phyloP scores from a whole-genome alignment of 2,888 invertebrate genomes.

The Cheiracanthium punctorium region DNA sequence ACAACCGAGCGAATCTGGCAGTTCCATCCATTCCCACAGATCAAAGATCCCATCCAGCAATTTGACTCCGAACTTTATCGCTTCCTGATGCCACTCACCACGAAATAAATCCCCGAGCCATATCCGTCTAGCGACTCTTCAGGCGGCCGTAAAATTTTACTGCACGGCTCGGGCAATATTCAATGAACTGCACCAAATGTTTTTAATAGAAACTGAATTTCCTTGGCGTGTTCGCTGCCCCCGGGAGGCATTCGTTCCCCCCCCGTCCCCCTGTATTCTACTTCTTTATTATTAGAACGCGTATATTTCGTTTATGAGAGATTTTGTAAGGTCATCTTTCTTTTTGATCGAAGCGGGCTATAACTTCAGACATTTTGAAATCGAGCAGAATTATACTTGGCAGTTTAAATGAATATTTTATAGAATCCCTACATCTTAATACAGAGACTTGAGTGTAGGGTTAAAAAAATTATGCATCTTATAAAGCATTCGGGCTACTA shows the following conservation, averaged over 20 bases:
- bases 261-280: background rate
- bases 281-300: background rate
- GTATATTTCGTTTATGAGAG: background rate
- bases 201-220: constrained; percentile 8
- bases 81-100: background rate
- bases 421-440: no score
- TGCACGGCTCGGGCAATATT: background rate
- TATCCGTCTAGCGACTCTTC: background rate
- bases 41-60: background rate
- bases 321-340: background rate
- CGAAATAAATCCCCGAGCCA: background rate
- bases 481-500: no score
- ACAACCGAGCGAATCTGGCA: no score
- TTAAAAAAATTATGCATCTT: no score
- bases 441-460: no score
- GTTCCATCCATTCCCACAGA: no score
- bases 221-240: background rate
- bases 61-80: background rate
- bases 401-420: no score
- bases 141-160: background rate
- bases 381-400: no score
- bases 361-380: no score
- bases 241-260: no score
- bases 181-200: background rate
- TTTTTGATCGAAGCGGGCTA: background rate